phyloP scores from a whole-genome alignment of 2,888 invertebrate genomes.

The Escarpia spicata region DNA sequence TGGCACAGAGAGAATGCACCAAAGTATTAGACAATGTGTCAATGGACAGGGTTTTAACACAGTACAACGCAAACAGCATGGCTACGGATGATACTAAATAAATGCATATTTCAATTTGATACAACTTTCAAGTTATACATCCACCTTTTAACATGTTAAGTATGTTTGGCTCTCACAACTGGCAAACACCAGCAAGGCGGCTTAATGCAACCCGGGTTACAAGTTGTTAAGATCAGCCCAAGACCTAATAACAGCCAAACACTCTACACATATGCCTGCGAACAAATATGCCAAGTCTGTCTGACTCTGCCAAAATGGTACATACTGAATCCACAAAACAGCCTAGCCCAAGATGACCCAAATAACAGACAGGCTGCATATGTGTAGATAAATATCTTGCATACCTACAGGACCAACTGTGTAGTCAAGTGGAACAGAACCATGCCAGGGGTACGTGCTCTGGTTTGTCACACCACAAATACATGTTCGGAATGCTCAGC shows the following conservation, averaged over 20 bases:
- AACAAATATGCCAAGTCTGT: too few species aligned
- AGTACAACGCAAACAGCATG: background rate
- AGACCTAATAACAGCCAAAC: background rate
- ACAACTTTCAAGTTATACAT: background rate
- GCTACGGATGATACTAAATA: background rate
- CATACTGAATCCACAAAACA: background rate
- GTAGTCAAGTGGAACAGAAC: slow-evolving; percentile 1
- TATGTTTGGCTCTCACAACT: too few species aligned
- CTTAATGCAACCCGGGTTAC: too few species aligned
- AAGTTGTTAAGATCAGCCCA: too few species aligned
- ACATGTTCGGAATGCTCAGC: background rate
- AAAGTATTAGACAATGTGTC: background rate
- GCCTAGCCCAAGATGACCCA: background rate
- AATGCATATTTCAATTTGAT: background rate
- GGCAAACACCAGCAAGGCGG: too few species aligned
- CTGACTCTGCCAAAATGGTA: background rate
- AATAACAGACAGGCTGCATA: background rate
- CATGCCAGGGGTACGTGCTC: background rate
- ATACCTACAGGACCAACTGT: background rate
- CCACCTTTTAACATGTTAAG: background rate
- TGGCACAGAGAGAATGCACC: background rate
- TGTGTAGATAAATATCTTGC: background rate
- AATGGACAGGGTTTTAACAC: background rate
- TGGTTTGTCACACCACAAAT: background rate
- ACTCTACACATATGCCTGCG: background rate